These are phyloP conservation scores for Parnassius smintheus DNA, from an alignment of 2,888 invertebrate species.

Conservation along the genomic window DNA sequence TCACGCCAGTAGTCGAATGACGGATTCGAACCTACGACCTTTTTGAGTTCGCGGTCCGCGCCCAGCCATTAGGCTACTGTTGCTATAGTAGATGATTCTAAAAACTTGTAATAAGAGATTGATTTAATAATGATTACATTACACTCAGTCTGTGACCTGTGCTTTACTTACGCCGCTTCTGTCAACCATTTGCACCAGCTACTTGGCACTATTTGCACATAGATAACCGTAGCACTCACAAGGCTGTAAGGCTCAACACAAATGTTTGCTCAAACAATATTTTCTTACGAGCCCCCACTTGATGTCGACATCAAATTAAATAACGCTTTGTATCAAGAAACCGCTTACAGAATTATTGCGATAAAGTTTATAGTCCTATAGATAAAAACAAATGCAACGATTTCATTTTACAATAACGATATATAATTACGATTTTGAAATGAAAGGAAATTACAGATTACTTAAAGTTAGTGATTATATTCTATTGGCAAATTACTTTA, in stretches of 20 bases:
- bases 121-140: too few species aligned
- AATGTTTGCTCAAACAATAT: conserved; percentile 75
- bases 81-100: too few species aligned
- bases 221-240: conserved; percentile 56
- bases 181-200: conserved; percentile 36
- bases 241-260: conserved; percentile 57
- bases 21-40: too few species aligned
- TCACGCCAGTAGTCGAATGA: too few species aligned
- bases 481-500: too few species aligned
- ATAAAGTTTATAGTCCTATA: conserved; percentile 61
- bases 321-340: conserved; percentile 57
- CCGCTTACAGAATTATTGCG: conserved; percentile 56
- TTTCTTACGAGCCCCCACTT: conserved; percentile 64
- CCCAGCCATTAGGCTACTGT: too few species aligned
- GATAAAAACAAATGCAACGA: conserved; percentile 41
- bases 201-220: conserved; percentile 50
- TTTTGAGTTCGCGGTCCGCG: too few species aligned
- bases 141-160: too few species aligned
- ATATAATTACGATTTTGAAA: not conserved
- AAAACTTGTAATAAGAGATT: too few species aligned
- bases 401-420: conserved; percentile 24
- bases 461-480: too few species aligned
- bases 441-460: too few species aligned
- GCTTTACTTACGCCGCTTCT: conserved; percentile 1
- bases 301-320: conserved; percentile 77